phyloP scores from a whole-genome alignment of 2,797 vertebrate species.

The Limnodromus scolopaceus region DNA sequence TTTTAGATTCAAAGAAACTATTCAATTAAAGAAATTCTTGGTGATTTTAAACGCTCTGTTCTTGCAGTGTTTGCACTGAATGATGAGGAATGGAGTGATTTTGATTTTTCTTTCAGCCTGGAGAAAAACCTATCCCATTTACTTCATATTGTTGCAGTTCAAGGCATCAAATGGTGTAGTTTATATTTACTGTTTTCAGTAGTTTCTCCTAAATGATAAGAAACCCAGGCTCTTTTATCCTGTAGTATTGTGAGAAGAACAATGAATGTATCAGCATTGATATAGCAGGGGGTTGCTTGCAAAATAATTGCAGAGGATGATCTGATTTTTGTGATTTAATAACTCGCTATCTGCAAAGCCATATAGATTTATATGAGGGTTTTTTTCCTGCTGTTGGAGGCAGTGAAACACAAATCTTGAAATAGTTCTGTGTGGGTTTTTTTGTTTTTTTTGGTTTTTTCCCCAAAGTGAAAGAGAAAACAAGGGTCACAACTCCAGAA shows the following conservation, averaged over 20 bases:
- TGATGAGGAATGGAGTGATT: background rate
- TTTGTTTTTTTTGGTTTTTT: background rate
- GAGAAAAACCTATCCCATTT: background rate
- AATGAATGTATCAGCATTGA: background rate
- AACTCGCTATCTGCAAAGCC: fast-evolving
- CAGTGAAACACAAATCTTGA: background rate
- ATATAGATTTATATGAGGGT: background rate
- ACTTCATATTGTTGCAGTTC: background rate
- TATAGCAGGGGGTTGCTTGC: background rate
- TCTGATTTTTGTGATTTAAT: background rate
- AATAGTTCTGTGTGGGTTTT: background rate
- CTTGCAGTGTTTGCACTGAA: background rate
- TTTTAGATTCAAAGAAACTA: background rate
- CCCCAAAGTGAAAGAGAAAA: background rate
- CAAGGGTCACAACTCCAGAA: background rate
- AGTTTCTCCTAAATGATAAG: background rate
- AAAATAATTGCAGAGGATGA: background rate
- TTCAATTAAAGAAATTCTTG: background rate
- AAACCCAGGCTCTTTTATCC: background rate
- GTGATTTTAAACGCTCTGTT: background rate
- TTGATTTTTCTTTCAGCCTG: background rate
- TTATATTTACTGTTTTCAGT: background rate
- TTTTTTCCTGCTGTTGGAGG: background rate
- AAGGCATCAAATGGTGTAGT: background rate
- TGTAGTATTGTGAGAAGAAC: background rate